Conservation (phyloP, 1,140 invertebrate genomes). For the Bombus terrestris region DNA sequence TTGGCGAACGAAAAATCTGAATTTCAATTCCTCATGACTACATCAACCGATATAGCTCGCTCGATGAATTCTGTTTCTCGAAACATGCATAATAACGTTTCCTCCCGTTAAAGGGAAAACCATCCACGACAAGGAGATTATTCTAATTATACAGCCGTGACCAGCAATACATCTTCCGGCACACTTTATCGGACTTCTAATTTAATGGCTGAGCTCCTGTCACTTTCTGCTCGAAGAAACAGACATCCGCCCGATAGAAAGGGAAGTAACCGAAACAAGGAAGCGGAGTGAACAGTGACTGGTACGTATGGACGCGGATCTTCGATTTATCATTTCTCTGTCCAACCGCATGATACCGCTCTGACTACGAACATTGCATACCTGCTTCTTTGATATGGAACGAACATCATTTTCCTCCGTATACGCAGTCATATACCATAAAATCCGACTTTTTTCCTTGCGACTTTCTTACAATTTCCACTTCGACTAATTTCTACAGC, state of each 20-base stretch:
- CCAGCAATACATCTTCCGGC: constrained; percentile 20
- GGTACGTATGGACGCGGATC: constrained; percentile 49
- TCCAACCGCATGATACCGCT: not conserved
- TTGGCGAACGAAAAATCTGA: not conserved
- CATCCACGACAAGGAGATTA: constrained; percentile 8
- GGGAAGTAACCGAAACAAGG: constrained; percentile 46
- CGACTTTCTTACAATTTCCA: not conserved
- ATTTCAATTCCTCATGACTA: not conserved
- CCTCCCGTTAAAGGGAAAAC: not conserved
- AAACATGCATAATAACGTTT: not conserved
- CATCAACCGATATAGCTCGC: not conserved
- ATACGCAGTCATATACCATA: too few species aligned
- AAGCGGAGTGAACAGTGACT: constrained; percentile 43
- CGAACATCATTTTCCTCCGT: not conserved
- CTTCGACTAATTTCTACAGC: not conserved
- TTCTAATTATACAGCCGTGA: constrained; percentile 34
- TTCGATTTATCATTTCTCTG: constrained; percentile 41
- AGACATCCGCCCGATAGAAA: constrained; percentile 41
- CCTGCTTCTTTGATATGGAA: not conserved
- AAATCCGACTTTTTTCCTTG: not conserved
- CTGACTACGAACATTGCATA: not conserved
- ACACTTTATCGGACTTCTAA: constrained; percentile 44
- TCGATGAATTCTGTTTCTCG: not conserved
- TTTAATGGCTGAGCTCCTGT: constrained; percentile 51
- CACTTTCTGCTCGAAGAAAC: constrained; percentile 51